Evolutionary conservation across 2,113 vertebrate genomes (phyloP).

Genomic region (Typhlomys cinereus): DNA sequence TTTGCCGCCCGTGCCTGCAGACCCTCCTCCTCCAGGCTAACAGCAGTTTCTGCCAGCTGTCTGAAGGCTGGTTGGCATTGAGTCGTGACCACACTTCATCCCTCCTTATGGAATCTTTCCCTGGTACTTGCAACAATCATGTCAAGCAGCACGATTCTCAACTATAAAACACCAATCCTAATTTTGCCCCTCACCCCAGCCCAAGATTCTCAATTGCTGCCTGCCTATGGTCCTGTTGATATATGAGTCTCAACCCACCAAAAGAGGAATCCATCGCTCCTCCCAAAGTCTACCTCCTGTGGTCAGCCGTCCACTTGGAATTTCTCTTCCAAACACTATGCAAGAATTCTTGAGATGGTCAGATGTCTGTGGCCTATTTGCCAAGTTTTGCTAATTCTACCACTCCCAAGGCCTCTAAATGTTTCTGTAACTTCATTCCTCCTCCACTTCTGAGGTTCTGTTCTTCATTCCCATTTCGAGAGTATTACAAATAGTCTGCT

Average conservation of each 20-base stretch:
- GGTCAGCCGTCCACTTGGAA: neutral
- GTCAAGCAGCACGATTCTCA: neutral
- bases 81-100: neutral
- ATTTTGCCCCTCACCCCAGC: neutral
- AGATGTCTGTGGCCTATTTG: neutral
- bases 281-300: neutral
- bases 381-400: neutral
- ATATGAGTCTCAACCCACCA: neutral
- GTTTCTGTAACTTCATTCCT: neutral
- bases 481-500: neutral
- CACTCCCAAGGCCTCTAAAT: neutral
- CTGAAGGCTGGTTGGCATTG: no score
- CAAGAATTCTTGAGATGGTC: neutral
- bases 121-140: neutral
- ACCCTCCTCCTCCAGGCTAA: neutral
- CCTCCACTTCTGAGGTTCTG: neutral
- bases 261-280: neutral
- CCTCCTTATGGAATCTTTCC: neutral
- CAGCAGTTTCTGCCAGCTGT: neutral
- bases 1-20: neutral
- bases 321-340: neutral
- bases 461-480: neutral
- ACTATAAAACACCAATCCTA: neutral
- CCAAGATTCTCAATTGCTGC: neutral
- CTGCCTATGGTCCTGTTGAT: neutral